phyloP scores from a whole-genome alignment of 2,888 invertebrate species.

The Rhabditoides inermis region DNA sequence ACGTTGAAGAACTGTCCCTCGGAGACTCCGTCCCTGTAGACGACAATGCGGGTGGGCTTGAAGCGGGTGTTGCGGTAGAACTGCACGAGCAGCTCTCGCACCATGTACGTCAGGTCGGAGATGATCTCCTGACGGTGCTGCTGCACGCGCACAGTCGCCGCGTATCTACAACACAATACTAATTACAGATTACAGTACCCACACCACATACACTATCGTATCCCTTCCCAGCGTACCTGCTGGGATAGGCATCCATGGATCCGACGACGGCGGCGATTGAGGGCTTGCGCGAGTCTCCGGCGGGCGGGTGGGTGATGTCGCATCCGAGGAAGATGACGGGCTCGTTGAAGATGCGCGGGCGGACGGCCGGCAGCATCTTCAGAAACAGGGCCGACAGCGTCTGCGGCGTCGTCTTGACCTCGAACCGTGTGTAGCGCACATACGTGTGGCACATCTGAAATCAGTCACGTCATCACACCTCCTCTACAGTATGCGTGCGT shows the following conservation, averaged over 20 bases:
- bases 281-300: conserved; percentile 95
- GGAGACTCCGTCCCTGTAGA: conserved; percentile 97
- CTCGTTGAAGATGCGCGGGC: too few species aligned
- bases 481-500: too few species aligned
- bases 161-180: conserved; percentile 69
- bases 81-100: conserved; percentile 88
- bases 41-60: conserved; percentile 95
- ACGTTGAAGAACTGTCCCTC: conserved; percentile 96
- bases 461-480: too few species aligned
- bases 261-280: conserved; percentile 70
- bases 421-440: conserved; percentile 94
- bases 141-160: conserved; percentile 94
- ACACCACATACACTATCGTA: too few species aligned
- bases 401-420: too few species aligned
- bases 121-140: conserved; percentile 82
- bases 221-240: conserved; percentile 3
- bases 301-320: conserved; percentile 98
- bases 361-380: too few species aligned
- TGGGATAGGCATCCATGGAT: conserved; percentile 98
- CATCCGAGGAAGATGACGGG: conserved; percentile 99
- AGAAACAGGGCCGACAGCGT: too few species aligned
- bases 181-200: too few species aligned
- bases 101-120: conserved; percentile 96
- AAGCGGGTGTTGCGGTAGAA: conserved; percentile 99
- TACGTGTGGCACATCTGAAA: conserved; percentile 94